Evolutionary conservation across 1,140 invertebrate genomes (phyloP).

Genomic region (Megalopta genalis): DNA sequence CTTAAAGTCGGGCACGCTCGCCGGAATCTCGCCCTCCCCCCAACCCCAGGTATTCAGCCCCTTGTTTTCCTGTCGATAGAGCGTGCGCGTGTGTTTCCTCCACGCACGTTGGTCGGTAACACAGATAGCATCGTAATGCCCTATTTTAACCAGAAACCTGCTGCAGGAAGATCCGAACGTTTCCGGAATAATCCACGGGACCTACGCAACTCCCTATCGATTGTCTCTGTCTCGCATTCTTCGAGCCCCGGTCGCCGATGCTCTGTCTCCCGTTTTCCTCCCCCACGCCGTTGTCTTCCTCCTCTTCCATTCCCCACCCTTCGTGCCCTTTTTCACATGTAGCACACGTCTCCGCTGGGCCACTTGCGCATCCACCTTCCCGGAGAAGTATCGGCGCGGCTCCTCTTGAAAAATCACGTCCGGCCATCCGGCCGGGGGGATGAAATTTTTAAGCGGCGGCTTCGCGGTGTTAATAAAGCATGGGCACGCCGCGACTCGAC

Average conservation of each 20-base stretch:
- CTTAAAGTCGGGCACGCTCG: not conserved
- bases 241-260: not conserved
- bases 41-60: slow-evolving; percentile 1
- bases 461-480: not conserved
- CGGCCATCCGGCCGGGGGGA: not conserved
- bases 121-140: slow-evolving; percentile 69
- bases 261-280: too few relatives aligned
- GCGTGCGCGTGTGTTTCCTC: not conserved
- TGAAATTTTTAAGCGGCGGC: not conserved
- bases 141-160: slow-evolving; percentile 55
- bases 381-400: not conserved
- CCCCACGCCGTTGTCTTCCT: too few relatives aligned
- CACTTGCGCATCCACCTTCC: not conserved
- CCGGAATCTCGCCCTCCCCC: not conserved
- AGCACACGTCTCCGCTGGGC: not conserved
- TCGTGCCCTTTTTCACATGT: not conserved
- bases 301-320: too few relatives aligned
- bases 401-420: slow-evolving; percentile 6
- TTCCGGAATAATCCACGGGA: not conserved
- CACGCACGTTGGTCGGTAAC: slow-evolving; percentile 51
- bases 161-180: slow-evolving; percentile 13
- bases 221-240: not conserved
- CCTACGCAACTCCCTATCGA: not conserved
- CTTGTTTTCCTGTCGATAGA: slow-evolving; percentile 22
- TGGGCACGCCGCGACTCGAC: not conserved